These are phyloP conservation scores for Teleogryllus occipitalis DNA, from an alignment of 1,140 invertebrate species.

Conservation along the genomic window DNA sequence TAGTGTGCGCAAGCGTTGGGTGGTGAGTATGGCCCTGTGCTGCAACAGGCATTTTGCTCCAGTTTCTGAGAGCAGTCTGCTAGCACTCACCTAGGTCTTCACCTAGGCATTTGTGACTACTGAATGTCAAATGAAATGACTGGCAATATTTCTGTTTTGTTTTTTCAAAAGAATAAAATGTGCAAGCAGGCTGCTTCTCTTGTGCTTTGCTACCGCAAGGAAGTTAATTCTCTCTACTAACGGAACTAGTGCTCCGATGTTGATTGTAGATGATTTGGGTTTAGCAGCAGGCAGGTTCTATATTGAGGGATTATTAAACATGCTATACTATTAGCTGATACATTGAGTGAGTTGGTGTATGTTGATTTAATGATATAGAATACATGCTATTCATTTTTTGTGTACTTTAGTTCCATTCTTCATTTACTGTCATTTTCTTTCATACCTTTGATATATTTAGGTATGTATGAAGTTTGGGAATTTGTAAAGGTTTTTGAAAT, in stretches of 20 bases:
- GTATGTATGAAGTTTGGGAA: not conserved
- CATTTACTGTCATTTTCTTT: not conserved
- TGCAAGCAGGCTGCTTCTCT: not conserved
- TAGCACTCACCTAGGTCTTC: not conserved
- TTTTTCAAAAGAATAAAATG: not conserved
- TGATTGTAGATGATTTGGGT: not conserved
- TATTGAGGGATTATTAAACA: not conserved
- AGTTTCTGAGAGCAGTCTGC: not conserved
- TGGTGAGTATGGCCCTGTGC: slow-evolving; percentile 20
- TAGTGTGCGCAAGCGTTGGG: slow-evolving; percentile 20
- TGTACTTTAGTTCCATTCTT: not conserved
- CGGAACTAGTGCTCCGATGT: not conserved
- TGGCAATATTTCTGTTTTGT: no score
- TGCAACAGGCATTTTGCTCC: not conserved
- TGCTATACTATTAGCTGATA: not conserved
- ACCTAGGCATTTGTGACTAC: not conserved
- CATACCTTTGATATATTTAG: not conserved
- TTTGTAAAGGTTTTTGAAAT: not conserved
- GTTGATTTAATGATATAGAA: not conserved
- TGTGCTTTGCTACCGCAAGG: not conserved
- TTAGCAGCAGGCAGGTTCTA: not conserved
- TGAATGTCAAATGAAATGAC: not conserved
- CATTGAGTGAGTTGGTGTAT: not conserved
- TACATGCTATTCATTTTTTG: not conserved
- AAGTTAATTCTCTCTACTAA: not conserved